Conservation (phyloP, 2,113 vertebrate genomes). For the Hepsetus odoe region DNA sequence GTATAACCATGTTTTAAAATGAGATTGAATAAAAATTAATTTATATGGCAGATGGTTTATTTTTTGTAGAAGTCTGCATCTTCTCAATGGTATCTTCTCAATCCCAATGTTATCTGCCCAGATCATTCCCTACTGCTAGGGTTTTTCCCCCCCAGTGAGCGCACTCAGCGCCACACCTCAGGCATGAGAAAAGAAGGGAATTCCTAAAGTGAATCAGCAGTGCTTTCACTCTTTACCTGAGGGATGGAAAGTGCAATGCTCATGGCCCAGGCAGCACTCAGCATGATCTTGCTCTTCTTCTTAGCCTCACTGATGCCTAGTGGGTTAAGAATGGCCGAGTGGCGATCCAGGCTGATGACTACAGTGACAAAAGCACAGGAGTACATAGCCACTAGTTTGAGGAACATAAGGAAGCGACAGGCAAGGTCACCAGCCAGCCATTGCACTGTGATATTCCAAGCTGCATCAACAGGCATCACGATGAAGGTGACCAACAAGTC, state of each 20-base stretch:
- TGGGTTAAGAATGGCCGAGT: slow-evolving; percentile 83
- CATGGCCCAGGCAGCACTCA: slow-evolving; percentile 79
- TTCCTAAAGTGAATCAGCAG: slow-evolving; percentile 10
- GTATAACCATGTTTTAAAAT: background rate
- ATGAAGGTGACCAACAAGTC: slow-evolving; percentile 84
- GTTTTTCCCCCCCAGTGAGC: background rate
- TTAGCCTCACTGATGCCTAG: slow-evolving; percentile 79
- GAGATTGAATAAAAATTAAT: background rate
- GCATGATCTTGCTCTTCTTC: slow-evolving; percentile 80
- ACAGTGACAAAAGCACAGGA: slow-evolving; percentile 85
- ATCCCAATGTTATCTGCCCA: background rate
- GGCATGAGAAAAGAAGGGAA: slow-evolving; percentile 1
- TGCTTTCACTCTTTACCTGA: slow-evolving; percentile 73
- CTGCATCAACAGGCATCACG: slow-evolving; percentile 86
- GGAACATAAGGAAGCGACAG: slow-evolving; percentile 85
- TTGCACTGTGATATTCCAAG: slow-evolving; percentile 88
- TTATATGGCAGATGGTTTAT: background rate
- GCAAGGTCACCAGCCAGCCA: slow-evolving; percentile 81
- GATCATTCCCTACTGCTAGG: background rate
- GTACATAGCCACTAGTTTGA: slow-evolving; percentile 87
- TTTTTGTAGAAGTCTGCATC: background rate
- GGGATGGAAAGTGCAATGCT: slow-evolving; percentile 79
- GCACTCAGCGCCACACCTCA: background rate
- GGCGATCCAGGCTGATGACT: slow-evolving; percentile 85
- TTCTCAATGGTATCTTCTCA: no score